Evolutionary conservation across 1,140 invertebrate species (phyloP).

Genomic region (Xylocopa sonorina): DNA sequence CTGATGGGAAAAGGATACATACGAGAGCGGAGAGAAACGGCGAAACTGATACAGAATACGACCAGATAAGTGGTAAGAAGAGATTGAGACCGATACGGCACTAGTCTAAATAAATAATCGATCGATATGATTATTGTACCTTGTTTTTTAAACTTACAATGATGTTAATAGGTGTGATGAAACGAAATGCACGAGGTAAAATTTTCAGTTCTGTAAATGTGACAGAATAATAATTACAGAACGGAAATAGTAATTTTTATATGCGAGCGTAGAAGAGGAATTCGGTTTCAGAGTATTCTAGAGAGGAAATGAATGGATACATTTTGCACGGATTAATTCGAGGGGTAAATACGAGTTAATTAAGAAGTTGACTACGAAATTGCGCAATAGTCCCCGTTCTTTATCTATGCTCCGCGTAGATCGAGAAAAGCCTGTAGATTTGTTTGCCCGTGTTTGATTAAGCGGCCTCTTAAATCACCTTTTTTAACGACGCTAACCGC

Average conservation of each 20-base stretch:
- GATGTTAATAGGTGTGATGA: no score
- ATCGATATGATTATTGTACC: conserved; percentile 17
- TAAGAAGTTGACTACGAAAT: background rate
- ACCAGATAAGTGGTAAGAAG: conserved; percentile 37
- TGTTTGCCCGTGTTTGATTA: conserved; percentile 19
- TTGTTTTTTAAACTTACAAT: no score
- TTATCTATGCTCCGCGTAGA: background rate
- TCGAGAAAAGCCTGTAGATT: conserved; percentile 18
- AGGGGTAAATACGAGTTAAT: background rate
- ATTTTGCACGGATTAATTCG: background rate
- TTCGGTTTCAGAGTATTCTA: no score
- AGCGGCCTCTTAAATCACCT: conserved; percentile 12
- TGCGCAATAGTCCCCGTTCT: background rate
- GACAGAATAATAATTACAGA: no score
- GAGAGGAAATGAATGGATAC: background rate
- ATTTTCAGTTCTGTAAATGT: no score
- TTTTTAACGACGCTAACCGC: background rate
- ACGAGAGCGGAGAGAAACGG: background rate
- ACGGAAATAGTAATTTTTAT: background rate
- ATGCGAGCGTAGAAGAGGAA: no score
- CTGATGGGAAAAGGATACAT: background rate
- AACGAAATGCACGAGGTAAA: background rate
- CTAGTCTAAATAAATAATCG: conserved; percentile 29
- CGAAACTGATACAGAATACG: conserved; percentile 47
- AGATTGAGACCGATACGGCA: conserved; percentile 1